Evolutionary conservation across 2,113 vertebrate genomes (phyloP).

Genomic region (Engystomops pustulosus): DNA sequence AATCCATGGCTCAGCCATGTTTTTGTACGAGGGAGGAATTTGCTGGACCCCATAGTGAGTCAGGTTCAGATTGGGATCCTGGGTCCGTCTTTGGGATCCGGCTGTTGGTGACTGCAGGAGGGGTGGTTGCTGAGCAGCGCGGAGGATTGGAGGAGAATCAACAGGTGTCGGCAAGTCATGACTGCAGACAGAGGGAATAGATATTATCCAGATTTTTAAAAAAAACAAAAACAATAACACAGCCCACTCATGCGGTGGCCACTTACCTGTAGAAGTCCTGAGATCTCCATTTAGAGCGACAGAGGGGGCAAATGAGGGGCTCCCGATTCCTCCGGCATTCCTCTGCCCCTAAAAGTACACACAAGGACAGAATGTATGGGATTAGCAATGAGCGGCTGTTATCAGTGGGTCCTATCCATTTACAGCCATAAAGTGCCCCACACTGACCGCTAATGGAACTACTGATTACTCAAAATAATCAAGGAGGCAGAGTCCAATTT

Average conservation of each 20-base stretch:
- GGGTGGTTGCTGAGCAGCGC: conserved; percentile 72
- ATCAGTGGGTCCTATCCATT: no score
- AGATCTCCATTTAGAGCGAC: conserved; percentile 89
- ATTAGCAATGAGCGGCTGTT: background rate
- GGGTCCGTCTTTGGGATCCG: conserved; percentile 73
- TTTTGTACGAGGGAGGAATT: conserved; percentile 82
- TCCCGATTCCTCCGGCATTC: conserved; percentile 89
- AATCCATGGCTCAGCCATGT: conserved; percentile 88
- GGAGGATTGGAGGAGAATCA: conserved; percentile 74
- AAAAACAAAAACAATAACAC: no score
- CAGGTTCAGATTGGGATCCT: conserved; percentile 79
- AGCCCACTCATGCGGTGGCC: no score
- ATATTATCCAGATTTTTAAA: no score
- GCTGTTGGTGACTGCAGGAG: conserved; percentile 62
- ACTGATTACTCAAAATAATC: no score
- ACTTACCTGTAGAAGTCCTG: conserved; percentile 87
- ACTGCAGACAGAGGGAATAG: background rate
- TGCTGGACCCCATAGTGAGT: conserved; percentile 86
- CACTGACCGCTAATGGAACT: background rate
- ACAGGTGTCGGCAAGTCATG: conserved; percentile 78
- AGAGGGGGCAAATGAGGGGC: conserved; percentile 88
- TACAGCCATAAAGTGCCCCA: background rate
- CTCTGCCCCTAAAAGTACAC: conserved; percentile 83
- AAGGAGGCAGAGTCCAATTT: no score
- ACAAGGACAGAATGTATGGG: background rate